These are phyloP conservation scores for Sicus ferrugineus DNA, from an alignment of 2,888 invertebrate species.

Conservation along the genomic window DNA sequence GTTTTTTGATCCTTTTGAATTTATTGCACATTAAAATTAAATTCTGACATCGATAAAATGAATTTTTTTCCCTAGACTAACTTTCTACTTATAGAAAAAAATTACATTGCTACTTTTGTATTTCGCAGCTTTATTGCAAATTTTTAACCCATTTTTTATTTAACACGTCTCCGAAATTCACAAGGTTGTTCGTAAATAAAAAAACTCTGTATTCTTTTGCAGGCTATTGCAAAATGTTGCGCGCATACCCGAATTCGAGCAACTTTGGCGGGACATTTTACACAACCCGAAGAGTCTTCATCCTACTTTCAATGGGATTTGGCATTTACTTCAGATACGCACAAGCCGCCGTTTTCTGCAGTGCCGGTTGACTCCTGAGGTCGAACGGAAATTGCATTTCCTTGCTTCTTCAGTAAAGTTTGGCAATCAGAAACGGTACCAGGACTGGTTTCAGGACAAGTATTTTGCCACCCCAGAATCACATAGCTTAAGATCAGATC, in stretches of 20 bases:
- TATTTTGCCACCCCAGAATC: conserved; percentile 74
- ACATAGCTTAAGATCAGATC: conserved; percentile 73
- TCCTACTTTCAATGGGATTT: conserved; percentile 71
- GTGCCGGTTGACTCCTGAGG: conserved; percentile 71
- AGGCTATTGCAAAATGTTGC: conserved; percentile 73
- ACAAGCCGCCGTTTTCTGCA: conserved; percentile 71
- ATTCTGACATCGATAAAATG: no score
- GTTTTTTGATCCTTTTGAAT: conserved; percentile 2
- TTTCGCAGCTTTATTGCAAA: conserved; percentile 11
- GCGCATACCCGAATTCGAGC: conserved; percentile 73
- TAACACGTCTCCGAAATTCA: no score
- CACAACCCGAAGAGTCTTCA: conserved; percentile 70
- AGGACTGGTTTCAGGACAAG: conserved; percentile 76
- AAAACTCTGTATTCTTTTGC: no score
- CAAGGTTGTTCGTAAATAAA: no score
- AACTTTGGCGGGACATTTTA: conserved; percentile 73
- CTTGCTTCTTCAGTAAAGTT: conserved; percentile 70
- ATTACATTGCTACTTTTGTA: not conserved
- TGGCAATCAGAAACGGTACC: conserved; percentile 74
- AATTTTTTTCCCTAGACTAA: no score
- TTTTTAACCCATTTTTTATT: no score
- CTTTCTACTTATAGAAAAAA: no score
- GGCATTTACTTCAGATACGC: conserved; percentile 69
- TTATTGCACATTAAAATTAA: no score
- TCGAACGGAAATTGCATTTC: conserved; percentile 73